Percentiles rank a stretch among this genome's conserved stretches.
Conservation (phyloP, 64 coral and sea anemone genomes). For the Montipora efflorescens region DNA sequence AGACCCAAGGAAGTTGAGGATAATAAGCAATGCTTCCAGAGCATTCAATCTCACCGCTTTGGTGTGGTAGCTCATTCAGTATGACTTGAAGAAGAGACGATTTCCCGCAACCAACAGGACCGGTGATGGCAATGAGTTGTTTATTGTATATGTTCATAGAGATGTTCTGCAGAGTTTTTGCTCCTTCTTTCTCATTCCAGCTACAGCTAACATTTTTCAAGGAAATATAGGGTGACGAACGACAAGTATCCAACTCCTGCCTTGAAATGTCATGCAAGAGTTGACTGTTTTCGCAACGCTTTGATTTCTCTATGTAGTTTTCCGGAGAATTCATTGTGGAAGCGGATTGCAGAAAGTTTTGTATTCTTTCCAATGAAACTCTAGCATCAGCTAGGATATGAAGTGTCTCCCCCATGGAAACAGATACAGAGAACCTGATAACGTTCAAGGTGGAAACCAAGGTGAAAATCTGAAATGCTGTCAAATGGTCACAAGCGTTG, state of each 20-base stretch:
- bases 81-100: conserved; percentile 62
- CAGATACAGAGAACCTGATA: conserved; percentile 14
- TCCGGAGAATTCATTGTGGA: background rate
- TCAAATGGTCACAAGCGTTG: background rate
- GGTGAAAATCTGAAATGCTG: conserved; percentile 38
- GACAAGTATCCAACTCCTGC: background rate
- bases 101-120: conserved; percentile 65
- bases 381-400: conserved; percentile 32
- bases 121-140: conserved; percentile 56
- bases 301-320: background rate
- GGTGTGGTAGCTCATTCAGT: conserved; percentile 44
- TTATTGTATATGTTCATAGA: conserved; percentile 22
- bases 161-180: conserved; percentile 19
- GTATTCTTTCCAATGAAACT: conserved; percentile 38
- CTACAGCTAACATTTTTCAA: conserved; percentile 22
- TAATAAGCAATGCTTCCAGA: conserved; percentile 61
- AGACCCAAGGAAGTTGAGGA: conserved; percentile 79
- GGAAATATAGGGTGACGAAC: background rate
- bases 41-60: conserved; percentile 16
- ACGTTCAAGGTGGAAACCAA: conserved; percentile 13
- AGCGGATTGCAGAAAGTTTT: conserved; percentile 3
- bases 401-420: conserved; percentile 25
- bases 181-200: conserved; percentile 8
- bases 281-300: background rate
- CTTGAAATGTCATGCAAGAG: background rate